phyloP scores from a whole-genome alignment of 2,113 vertebrate genomes.

The Okapia johnstoni region DNA sequence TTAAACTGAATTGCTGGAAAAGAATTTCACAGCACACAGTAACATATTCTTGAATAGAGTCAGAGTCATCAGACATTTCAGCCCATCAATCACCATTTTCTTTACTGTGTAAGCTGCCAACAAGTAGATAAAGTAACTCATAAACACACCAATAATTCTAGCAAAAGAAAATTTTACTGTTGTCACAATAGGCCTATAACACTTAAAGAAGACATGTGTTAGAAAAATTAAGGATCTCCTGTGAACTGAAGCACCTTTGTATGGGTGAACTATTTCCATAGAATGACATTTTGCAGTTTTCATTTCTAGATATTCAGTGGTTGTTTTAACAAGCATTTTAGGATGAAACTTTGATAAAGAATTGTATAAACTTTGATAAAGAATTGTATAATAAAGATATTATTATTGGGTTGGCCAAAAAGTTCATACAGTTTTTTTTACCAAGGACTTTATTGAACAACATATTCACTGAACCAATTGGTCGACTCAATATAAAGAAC shows the following conservation, averaged over 20 bases:
- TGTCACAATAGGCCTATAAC: slow-evolving; percentile 23
- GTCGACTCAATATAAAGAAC: background rate
- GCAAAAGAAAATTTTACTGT: slow-evolving; percentile 28
- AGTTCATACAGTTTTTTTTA: background rate
- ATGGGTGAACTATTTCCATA: background rate
- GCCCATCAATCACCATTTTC: slow-evolving; percentile 38
- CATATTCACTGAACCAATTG: background rate
- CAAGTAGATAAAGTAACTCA: slow-evolving; percentile 46
- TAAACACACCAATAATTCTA: slow-evolving; percentile 27
- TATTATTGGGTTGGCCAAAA: background rate
- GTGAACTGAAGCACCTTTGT: background rate
- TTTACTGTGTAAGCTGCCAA: slow-evolving; percentile 49
- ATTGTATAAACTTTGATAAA: background rate
- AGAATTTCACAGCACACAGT: slow-evolving; percentile 2
- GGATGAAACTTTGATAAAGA: background rate
- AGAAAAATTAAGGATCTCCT: slow-evolving; percentile 39
- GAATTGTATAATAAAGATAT: background rate
- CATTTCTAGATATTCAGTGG: background rate
- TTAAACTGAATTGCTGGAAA: slow-evolving; percentile 33
- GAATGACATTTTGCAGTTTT: background rate
- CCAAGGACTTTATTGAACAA: background rate
- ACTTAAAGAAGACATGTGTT: slow-evolving; percentile 33
- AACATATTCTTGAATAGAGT: background rate
- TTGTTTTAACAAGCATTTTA: slow-evolving; percentile 5
- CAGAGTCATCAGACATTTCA: background rate